Conservation (phyloP, 2,797 vertebrate genomes). For the Rhinella marina region DNA sequence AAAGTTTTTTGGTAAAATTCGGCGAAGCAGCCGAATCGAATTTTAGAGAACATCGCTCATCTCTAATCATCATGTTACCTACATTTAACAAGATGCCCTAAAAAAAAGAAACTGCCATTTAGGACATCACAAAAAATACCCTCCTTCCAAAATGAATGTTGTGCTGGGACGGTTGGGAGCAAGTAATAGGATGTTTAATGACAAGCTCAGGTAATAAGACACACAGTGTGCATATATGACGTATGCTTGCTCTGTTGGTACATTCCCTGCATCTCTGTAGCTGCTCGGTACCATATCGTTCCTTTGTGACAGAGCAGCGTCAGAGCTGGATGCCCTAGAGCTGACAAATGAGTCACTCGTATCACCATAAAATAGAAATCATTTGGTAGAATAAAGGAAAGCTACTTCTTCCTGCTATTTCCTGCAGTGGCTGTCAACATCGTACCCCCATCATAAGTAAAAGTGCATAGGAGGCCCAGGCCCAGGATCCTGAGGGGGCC, state of each 20-base stretch:
- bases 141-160: too few species aligned
- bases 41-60: too few species aligned
- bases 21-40: too few species aligned
- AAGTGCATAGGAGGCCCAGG: not conserved
- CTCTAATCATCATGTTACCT: too few species aligned
- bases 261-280: not conserved
- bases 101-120: too few species aligned
- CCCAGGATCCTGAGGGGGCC: too few species aligned
- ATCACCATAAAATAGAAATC: slow-evolving; percentile 27
- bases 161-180: too few species aligned
- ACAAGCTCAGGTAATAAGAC: too few species aligned
- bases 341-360: slow-evolving; percentile 11
- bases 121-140: too few species aligned
- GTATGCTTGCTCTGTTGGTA: not conserved
- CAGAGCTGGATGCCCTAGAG: not conserved
- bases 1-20: too few species aligned
- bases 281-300: not conserved
- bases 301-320: not conserved
- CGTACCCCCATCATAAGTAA: not conserved
- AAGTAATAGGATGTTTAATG: too few species aligned
- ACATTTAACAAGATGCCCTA: too few species aligned
- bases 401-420: not conserved
- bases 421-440: not conserved
- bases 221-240: not conserved
- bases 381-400: not conserved